Evolutionary conservation across 2,888 invertebrate genomes (phyloP).

Genomic region (Acronicta aceris): DNA sequence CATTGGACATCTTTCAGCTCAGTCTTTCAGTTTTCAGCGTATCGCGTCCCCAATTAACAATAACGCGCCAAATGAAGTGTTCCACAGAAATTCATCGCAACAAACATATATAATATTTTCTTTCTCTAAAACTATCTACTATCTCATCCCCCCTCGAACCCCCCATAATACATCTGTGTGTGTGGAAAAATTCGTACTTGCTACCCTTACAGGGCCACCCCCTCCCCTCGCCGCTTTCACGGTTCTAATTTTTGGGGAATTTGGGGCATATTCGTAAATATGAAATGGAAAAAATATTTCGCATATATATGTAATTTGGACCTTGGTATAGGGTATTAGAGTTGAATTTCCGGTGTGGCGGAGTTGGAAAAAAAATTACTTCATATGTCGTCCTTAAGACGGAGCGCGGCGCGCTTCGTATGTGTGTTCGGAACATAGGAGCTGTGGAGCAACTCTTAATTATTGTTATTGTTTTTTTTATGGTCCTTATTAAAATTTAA

Average conservation of each 20-base stretch:
- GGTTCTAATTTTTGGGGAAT: slow-evolving; percentile 90
- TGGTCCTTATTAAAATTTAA: no score
- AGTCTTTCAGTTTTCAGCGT: not conserved
- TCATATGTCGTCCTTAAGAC: slow-evolving; percentile 90
- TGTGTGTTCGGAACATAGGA: slow-evolving; percentile 80
- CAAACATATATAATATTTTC: slow-evolving; percentile 78
- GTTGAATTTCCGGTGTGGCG: slow-evolving; percentile 65
- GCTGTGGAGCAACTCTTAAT: slow-evolving; percentile 65
- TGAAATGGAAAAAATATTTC: slow-evolving; percentile 90
- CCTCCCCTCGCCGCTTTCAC: slow-evolving; percentile 83
- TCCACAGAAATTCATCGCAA: slow-evolving; percentile 61
- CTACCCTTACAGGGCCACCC: slow-evolving; percentile 67
- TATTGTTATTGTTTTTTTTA: slow-evolving; percentile 42
- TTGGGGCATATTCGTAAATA: slow-evolving; percentile 90
- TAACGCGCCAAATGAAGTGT: slow-evolving; percentile 67
- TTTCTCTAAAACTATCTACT: slow-evolving; percentile 87
- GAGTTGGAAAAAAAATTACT: slow-evolving; percentile 88
- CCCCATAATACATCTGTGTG: slow-evolving; percentile 56
- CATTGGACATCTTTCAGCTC: not conserved
- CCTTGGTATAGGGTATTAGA: slow-evolving; percentile 64
- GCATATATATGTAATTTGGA: slow-evolving; percentile 68
- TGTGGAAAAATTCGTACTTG: slow-evolving; percentile 74
- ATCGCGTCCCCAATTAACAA: slow-evolving; percentile 49
- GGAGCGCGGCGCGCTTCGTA: slow-evolving; percentile 87
- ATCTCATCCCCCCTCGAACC: slow-evolving; percentile 66